These are phyloP conservation scores for Bellardia bayeri DNA, from an alignment of 2,888 invertebrate genomes.

Conservation along the genomic window DNA sequence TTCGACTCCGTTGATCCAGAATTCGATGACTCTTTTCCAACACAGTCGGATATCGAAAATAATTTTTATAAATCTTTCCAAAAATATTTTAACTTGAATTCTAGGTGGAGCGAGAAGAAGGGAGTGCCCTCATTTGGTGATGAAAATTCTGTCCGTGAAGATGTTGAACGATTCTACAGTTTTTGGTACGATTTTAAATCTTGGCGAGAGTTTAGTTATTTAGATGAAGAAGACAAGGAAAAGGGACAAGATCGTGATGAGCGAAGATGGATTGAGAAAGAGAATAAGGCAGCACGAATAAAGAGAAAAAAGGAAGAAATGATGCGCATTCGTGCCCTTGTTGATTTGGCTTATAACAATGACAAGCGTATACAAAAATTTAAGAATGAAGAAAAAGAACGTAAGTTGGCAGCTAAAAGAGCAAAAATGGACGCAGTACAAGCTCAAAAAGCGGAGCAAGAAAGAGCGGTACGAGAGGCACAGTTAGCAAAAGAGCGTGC, in stretches of 20 bases:
- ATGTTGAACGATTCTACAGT: slow-evolving; percentile 97
- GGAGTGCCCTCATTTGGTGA: slow-evolving; percentile 93
- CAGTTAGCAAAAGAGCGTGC: slow-evolving; percentile 90
- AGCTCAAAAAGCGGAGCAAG: slow-evolving; percentile 93
- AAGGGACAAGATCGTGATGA: slow-evolving; percentile 98
- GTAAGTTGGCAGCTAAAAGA: slow-evolving; percentile 93
- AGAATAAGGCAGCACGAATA: slow-evolving; percentile 96
- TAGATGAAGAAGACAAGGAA: slow-evolving; percentile 99
- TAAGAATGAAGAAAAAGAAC: slow-evolving; percentile 96
- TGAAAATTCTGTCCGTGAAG: slow-evolving; percentile 90
- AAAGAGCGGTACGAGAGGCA: slow-evolving; percentile 89
- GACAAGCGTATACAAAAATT: slow-evolving; percentile 97
- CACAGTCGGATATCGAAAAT: slow-evolving; percentile 89
- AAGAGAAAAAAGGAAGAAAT: slow-evolving; percentile 99
- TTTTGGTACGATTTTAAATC: slow-evolving; percentile 99
- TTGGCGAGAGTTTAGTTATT: slow-evolving; percentile 99
- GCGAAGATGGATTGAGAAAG: slow-evolving; percentile 98
- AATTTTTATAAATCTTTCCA: slow-evolving; percentile 90
- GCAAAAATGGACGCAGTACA: slow-evolving; percentile 94
- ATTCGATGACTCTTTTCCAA: slow-evolving; percentile 95
- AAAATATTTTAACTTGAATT: slow-evolving; percentile 90
- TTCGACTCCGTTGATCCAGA: slow-evolving; percentile 98
- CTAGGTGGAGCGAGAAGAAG: slow-evolving; percentile 95
- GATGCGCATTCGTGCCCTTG: slow-evolving; percentile 93
- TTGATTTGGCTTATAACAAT: slow-evolving; percentile 96